phyloP scores from a whole-genome alignment of 2,797 vertebrate species.

The Bradypus variegatus region DNA sequence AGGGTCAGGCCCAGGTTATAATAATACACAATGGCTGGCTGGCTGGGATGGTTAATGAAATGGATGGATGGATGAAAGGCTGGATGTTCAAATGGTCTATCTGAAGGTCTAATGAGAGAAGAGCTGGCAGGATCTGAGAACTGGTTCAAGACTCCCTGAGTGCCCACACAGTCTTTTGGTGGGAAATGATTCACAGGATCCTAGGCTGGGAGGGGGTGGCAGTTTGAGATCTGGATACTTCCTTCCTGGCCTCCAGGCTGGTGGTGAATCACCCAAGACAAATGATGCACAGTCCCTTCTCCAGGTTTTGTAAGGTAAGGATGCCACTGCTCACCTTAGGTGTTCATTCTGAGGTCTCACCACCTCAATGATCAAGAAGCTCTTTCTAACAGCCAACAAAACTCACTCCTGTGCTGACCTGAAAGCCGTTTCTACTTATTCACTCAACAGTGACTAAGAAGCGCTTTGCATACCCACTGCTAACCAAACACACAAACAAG shows the following conservation, averaged over 20 bases:
- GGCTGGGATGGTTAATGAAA: not conserved
- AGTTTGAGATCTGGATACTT: slow-evolving; percentile 9
- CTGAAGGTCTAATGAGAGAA: not conserved
- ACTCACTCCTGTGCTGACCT: slow-evolving; percentile 33
- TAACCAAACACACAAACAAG: slow-evolving; percentile 5
- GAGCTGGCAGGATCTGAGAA: not conserved
- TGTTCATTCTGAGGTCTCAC: slow-evolving; percentile 36
- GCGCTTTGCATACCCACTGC: not conserved
- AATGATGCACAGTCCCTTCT: slow-evolving; percentile 12
- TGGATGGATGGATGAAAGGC: not conserved
- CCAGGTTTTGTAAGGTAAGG: slow-evolving; percentile 35
- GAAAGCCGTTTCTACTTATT: slow-evolving; percentile 35
- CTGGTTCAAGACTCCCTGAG: slow-evolving; percentile 1
- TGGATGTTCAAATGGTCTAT: not conserved
- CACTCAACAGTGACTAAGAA: not conserved
- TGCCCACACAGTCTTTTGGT: not conserved
- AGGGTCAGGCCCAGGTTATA: not conserved
- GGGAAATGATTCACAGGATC: slow-evolving; percentile 41
- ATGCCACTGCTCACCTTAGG: not conserved
- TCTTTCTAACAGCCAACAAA: slow-evolving; percentile 39
- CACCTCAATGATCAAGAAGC: slow-evolving; percentile 31
- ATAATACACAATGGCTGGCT: not conserved
- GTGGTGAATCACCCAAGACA: slow-evolving; percentile 41
- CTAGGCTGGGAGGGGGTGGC: not conserved
- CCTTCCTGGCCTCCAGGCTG: slow-evolving; percentile 49